Base-by-base conservation (phyloP, 2,113 vertebrate genomes). In the Thunnus maccoyii region DNA sequence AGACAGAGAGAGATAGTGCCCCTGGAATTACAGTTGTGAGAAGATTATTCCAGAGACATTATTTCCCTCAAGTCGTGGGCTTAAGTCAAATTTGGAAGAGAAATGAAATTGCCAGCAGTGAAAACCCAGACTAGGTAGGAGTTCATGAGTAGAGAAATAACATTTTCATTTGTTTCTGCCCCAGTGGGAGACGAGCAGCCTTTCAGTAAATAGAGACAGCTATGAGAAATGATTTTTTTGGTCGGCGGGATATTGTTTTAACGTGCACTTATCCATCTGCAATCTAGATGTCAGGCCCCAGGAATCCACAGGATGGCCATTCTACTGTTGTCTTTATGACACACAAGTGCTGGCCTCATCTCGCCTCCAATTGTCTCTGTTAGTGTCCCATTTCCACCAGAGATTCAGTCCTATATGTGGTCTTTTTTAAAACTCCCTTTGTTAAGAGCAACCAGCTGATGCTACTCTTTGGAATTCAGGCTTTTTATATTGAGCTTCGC, bases 111-210 rank as follows among this genome's bases (percentile, higher is more conserved):
- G 97, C 96, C 96, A 96, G 95, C 96, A 97, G 96, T 97, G 95
- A 97, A 96, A 97, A 97, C 88, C 94, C 96, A 97, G 96, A 97
- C 95, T 96, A 97, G 96, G 97, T 98, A 96, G 96, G 97, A 97
- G 97, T 97, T 97, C 97, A 97, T 97, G 97, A 98, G 96, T 94
- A 97, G 97, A 97, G 96, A 98, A 98, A 99, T 98, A 99, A 99
- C 97, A 98, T 99, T 98, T 99, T 99, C 97, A 99, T 99, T 98
- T 98, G 97, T 97, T 94, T 97, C 96, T 93, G 95, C 95, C 96
- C 97, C 97, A 96, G 95, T 96, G 97, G 97, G 97, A 98, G 96
- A 96, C 91, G 93, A 97, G 96, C 96, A 95, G 96, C 96, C 96
- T 97, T 96, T 97, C 96, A 94, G 97, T 98, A 99, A 98, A 98